Evolutionary conservation across 2,113 vertebrate species (phyloP), one percentile per base, ranked within the genome.

Genomic region (Periophthalmus modestus): DNA sequence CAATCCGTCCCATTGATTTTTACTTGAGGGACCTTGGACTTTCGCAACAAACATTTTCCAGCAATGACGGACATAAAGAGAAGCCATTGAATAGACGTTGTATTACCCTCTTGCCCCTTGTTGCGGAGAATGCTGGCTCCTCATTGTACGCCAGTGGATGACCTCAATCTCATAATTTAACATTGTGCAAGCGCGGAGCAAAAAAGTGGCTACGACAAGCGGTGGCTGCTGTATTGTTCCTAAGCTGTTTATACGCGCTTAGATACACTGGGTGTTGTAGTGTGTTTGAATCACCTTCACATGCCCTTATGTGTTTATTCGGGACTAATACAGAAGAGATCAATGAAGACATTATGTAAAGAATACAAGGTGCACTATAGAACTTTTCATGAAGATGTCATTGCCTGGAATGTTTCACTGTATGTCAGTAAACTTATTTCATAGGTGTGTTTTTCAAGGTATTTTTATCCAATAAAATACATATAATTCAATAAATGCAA

Each of bases 21-120:
- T 91, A 92, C 93, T 92, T 92, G 86, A 90, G 91, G 92, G 93
- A 94, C 90, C 94, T 89, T 88, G 91, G 89, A 92, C 85, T 89
- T 90, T 90, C 85, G 84, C 81, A 85, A 91, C 90, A 91, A 92
- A 93, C 88, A 91, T 88, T 91, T 89, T 92, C 80, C 75, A n/a
- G 71, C 73, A 86, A 89, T 89, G 85, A 92, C 87, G 24, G 77
- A 86, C 90, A 89, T 86, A 88, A 91, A 92, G 87, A 81, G 68
- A 92, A 88, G 89, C 63, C 50, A 78, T 21, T 94, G 91, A 93
- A 94, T 93, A 83, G 82, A 72, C 59, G 68, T 85, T 87, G 90
- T 88, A 87, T 92, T 92, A 88, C 85, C 87, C 89, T 91, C 83
- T 86, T 80, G 83, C 71, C 84, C 87, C 89, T 92, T 92, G 88